Conservation (phyloP, 2,888 invertebrate genomes). For the Epinotia nisella region DNA sequence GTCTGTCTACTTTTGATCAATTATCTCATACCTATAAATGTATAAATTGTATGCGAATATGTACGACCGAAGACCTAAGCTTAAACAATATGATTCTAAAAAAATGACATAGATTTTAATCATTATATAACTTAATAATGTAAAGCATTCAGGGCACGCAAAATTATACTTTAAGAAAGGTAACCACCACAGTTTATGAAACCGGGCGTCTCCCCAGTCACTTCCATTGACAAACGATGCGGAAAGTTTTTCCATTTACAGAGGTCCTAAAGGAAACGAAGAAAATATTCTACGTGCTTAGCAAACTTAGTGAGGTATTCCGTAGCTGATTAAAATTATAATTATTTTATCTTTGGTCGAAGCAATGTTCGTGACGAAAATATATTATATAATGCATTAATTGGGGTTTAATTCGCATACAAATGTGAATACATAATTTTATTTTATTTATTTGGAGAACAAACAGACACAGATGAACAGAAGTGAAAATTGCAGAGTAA, state of each 20-base stretch:
- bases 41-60: no score
- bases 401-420: neutral
- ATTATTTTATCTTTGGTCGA: constrained; percentile 7
- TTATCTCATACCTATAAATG: no score
- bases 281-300: constrained; percentile 58
- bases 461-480: no score
- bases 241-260: constrained; percentile 63
- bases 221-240: constrained; percentile 52
- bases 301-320: constrained; percentile 48
- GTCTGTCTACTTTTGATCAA: no score
- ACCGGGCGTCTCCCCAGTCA: constrained; percentile 28
- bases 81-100: no score
- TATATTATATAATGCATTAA: neutral
- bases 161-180: constrained; percentile 13
- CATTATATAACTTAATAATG: neutral
- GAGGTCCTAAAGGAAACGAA: constrained; percentile 51
- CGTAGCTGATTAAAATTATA: constrained; percentile 19
- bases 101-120: no score
- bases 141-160: neutral
- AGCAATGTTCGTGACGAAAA: constrained; percentile 2
- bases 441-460: no score
- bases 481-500: no score
- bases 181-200: constrained; percentile 19
- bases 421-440: no score
- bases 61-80: no score